Base-by-base conservation (phyloP, 2,888 invertebrate species). In the Hyposoter didymator region DNA sequence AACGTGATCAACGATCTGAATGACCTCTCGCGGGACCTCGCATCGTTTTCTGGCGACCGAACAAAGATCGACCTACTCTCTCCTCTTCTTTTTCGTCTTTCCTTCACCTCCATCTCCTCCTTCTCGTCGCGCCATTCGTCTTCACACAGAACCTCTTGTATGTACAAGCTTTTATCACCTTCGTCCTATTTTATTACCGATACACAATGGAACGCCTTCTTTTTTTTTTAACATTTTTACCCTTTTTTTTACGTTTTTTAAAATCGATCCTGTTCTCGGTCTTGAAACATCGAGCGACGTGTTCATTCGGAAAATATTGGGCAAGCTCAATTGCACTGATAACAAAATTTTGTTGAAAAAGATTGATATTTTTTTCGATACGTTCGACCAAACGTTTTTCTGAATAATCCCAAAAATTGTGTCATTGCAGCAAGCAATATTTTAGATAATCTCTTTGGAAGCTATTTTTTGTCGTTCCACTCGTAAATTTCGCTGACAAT, bases 1-100 rank as follows among this genome's bases (percentile, higher is more conserved):
- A 82, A 74, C 85, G 78, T 85, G 85, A 85, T 82, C 82, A 82
- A 85, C 85, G 82, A 82, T 75, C 82, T 17, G 82, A 82, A 82
- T 82, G 78, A 85, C 85, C 85, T 79, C 79, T 67, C 82, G 64
- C 67, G 84, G 78, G 76, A 82, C 78, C 82, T 79, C 81, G 70
- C 81, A 78, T 81, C 82, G 75, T 82, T 79, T 82, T 79, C 70
- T 22, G 39, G 70, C 82, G 75, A 52, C 62, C 70, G 75, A 43
- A 70, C 79, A 59, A 79, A 62, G 28, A 47, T 28, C 80, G 55
- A 72, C 64, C 64, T 69, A 47, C 69, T 55, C 55, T 17, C 19
- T 45, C 78, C 66, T 81, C 62, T 49, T 39, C n/a, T 52, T 70
- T 59, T 49, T 45, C 22, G 55, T 66, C 14, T 14, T 14, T 78